Evolutionary conservation across 2,113 vertebrate species (phyloP).

Genomic region (Leptobrachium ailaonicum): DNA sequence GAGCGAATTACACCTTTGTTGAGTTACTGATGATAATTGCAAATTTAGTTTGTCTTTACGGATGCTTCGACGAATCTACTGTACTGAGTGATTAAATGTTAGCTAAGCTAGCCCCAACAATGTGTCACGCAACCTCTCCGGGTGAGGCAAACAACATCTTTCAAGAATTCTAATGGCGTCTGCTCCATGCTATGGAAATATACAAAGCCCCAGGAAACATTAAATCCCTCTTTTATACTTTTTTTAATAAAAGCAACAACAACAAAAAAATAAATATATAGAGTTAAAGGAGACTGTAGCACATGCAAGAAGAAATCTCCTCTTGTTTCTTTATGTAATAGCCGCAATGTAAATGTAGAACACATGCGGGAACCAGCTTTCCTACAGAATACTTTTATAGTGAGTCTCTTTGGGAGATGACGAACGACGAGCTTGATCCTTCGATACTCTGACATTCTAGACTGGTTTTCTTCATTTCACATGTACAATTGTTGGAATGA

Average conservation of each 20-base stretch:
- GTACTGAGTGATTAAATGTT: background rate
- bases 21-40: conserved; percentile 1
- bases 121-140: conserved; percentile 13
- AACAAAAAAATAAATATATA: background rate
- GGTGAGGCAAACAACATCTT: background rate
- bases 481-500: conserved; percentile 1
- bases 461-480: background rate
- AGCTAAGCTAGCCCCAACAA: conserved; percentile 3
- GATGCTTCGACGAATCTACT: background rate
- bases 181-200: background rate
- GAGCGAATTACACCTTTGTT: background rate
- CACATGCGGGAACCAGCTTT: background rate
- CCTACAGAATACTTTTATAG: background rate
- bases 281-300: no score
- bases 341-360: background rate
- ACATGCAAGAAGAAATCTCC: no score
- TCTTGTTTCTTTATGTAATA: no score
- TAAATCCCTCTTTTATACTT: background rate
- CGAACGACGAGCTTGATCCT: background rate
- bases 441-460: conserved; percentile 2
- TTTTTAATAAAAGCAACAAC: background rate
- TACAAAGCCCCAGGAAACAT: conserved; percentile 18
- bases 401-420: conserved; percentile 7
- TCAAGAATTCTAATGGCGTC: background rate
- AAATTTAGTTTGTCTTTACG: conserved; percentile 5